Evolutionary conservation across 1,140 invertebrate genomes (phyloP), one percentile per base, ranked within the genome.

Genomic region (Rhizoglyphus robini): DNA sequence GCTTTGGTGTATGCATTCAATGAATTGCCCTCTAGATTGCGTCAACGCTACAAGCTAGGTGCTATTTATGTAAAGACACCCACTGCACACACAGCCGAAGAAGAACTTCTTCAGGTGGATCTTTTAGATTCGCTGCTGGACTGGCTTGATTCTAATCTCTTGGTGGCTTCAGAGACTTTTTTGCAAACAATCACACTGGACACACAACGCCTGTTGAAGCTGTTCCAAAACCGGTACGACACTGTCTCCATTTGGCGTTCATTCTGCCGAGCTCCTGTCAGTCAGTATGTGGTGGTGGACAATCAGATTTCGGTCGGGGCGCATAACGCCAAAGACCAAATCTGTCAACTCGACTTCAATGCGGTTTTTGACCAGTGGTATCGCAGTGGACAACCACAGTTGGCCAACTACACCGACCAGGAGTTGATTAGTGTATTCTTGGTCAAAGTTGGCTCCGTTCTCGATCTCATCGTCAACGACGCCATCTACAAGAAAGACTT

Each of bases 271-370:
- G 13, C 63, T 65, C 63, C 63, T 34, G 11, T 65, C 27, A 46
- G 63, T n/a, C 63, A 65, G 27, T 65, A 65, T 34, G 15, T 65
- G 11, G 29, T 65, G 13, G 58, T 65, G 32, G 63, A 65, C 29
- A 65, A 65, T 63, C 11, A 57, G 23, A 36, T 65, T 2, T 57
- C 63, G n/a, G 3, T 25, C 15, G 15, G 15, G 4, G 65, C 62
- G 2, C 32, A 32, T 30, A 65, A 65, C 29, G 63, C 63, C 5
- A 65, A 65, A 65, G 63, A 65, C n/a, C 18, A 29, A 31, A 47
- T 65, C 8, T 65, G 63, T 46, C 13, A 29, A 38, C 13, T 65
- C 29, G 38, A 65, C 29, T 65, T 63, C 23, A 63, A 63, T 34
- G 63, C 54, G 1, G 38, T 65, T 63, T 65, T 23, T 30, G 27